These are phyloP conservation scores for Lota lota DNA, from an alignment of 2,113 vertebrate genomes.

Conservation along the genomic window DNA sequence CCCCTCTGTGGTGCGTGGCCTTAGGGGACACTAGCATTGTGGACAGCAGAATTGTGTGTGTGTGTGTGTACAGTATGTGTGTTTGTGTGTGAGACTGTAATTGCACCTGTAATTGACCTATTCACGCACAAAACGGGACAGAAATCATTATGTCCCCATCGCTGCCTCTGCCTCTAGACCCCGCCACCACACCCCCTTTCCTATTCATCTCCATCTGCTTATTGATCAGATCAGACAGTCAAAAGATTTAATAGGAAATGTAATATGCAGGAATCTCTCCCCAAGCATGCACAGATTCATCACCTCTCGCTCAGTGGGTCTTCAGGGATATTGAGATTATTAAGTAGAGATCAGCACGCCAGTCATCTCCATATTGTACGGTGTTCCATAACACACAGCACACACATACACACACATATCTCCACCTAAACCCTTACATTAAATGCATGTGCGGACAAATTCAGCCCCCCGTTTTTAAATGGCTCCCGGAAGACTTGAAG, in stretches of 20 bases:
- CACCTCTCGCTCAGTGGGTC: slow-evolving; percentile 73
- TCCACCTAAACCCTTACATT: neutral
- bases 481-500: too few relatives aligned
- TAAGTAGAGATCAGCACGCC: slow-evolving; percentile 77
- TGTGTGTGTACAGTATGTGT: slow-evolving; percentile 1
- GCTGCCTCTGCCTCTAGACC: slow-evolving; percentile 39
- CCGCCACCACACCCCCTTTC: slow-evolving; percentile 46
- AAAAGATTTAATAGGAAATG: slow-evolving; percentile 72
- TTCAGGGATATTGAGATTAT: slow-evolving; percentile 81
- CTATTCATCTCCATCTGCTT: slow-evolving; percentile 77
- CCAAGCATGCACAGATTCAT: slow-evolving; percentile 71
- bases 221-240: slow-evolving; percentile 75
- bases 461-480: too few relatives aligned
- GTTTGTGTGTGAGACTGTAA: slow-evolving; percentile 42
- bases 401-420: neutral
- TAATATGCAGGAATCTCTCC: slow-evolving; percentile 71
- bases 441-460: neutral
- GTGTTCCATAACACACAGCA: slow-evolving; percentile 26
- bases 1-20: slow-evolving; percentile 29
- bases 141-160: slow-evolving; percentile 57
- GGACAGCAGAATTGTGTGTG: slow-evolving; percentile 25
- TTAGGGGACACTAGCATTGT: slow-evolving; percentile 42
- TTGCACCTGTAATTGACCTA: slow-evolving; percentile 65
- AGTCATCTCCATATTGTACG: slow-evolving; percentile 71
- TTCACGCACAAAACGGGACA: slow-evolving; percentile 47